Percentiles rank a stretch among this genome's conserved stretches.
phyloP scores from a whole-genome alignment of 2,888 invertebrate genomes.

The Callyntrura guangdongensis region DNA sequence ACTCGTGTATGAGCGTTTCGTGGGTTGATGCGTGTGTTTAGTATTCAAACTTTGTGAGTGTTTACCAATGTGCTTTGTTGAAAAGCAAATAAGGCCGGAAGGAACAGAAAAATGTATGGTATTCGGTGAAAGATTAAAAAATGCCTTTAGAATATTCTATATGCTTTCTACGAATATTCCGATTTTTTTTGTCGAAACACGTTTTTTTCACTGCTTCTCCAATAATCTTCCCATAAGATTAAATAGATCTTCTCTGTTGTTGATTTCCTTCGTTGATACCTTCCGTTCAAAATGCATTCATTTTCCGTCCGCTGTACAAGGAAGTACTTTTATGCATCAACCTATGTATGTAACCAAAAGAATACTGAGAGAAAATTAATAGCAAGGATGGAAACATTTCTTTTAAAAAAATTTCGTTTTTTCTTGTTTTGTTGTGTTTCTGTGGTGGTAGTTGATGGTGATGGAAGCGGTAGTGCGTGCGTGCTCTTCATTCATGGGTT shows the following conservation, averaged over 20 bases:
- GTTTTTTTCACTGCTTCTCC: not conserved
- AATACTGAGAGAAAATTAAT: not conserved
- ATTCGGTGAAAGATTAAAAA: not conserved
- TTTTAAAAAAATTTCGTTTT: constrained; percentile 24
- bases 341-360: not conserved
- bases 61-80: not conserved
- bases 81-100: not conserved
- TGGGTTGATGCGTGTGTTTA: not conserved
- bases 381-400: not conserved
- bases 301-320: constrained; percentile 40
- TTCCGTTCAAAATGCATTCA: constrained; percentile 38
- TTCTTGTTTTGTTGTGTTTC: constrained; percentile 23
- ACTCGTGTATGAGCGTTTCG: not conserved
- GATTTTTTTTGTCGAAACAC: not conserved
- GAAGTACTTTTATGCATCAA: not conserved
- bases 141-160: not conserved
- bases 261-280: not conserved
- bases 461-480: constrained; percentile 30
- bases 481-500: constrained; percentile 38
- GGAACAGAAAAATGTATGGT: not conserved
- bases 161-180: not conserved
- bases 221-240: too few relatives aligned
- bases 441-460: not conserved
- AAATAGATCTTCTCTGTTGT: not conserved
- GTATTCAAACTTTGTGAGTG: not conserved